Evolutionary conservation across 2,888 invertebrate species (phyloP).

Genomic region (Euzophera pinguis): DNA sequence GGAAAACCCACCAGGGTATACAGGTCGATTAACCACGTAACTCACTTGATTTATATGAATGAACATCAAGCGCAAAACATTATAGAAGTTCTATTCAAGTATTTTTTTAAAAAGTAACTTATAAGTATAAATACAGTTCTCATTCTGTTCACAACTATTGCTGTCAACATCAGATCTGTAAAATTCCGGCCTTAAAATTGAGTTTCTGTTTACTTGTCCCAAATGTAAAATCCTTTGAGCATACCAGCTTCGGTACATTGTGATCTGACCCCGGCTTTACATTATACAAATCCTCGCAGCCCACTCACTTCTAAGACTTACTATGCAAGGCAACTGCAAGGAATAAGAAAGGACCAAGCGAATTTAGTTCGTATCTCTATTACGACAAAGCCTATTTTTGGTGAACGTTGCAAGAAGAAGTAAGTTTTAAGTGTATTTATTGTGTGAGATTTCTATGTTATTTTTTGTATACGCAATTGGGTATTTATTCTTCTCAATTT

Average conservation of each 20-base stretch:
- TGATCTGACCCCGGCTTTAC: conserved; percentile 16
- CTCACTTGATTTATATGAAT: too few species aligned
- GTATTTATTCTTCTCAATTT: too few species aligned
- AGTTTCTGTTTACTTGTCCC: conserved; percentile 22
- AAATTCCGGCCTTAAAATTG: neutral
- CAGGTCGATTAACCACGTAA: too few species aligned
- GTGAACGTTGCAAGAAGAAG: neutral
- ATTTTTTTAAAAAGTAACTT: too few species aligned
- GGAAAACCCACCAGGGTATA: too few species aligned
- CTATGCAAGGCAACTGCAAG: neutral
- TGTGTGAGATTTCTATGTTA: too few species aligned
- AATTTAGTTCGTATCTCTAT: neutral
- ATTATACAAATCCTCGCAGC: conserved; percentile 21
- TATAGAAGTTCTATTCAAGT: too few species aligned
- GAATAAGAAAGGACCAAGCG: neutral
- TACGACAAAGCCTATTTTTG: neutral
- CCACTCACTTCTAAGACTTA: neutral
- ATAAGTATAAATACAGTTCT: too few species aligned
- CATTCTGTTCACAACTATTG: too few species aligned
- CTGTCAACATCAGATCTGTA: too few species aligned
- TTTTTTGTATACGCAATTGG: too few species aligned
- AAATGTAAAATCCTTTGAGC: conserved; percentile 39
- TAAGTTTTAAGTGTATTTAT: neutral
- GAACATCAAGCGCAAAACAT: too few species aligned
- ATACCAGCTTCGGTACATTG: conserved; percentile 7